These are phyloP conservation scores for Hirtodrosophila confusa DNA, from an alignment of 2,888 invertebrate genomes.

Conservation along the genomic window DNA sequence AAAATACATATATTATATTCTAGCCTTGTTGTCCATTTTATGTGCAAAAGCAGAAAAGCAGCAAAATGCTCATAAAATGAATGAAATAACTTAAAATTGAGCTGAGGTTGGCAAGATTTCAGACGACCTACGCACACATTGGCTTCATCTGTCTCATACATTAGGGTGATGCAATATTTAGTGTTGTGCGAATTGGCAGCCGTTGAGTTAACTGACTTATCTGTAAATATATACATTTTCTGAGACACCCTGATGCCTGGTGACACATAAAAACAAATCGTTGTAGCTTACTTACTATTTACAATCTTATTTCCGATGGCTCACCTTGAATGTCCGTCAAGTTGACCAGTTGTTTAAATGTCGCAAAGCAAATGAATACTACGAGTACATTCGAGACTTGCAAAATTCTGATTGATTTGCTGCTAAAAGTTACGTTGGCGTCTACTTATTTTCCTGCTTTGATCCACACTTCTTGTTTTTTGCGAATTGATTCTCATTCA, in stretches of 20 bases:
- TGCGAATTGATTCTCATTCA: slow-evolving; percentile 16
- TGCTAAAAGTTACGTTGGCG: slow-evolving; percentile 39
- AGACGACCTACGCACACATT: slow-evolving; percentile 48
- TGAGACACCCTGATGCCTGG: slow-evolving; percentile 43
- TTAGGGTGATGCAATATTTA: slow-evolving; percentile 54
- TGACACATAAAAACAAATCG: slow-evolving; percentile 60
- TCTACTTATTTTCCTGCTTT: slow-evolving; percentile 19
- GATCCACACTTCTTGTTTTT: background rate
- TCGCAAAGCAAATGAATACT: slow-evolving; percentile 14
- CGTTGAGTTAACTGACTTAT: too few species aligned
- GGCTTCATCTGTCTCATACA: slow-evolving; percentile 12
- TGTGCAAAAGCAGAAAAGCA: background rate
- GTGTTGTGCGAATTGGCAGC: too few species aligned
- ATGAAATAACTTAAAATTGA: slow-evolving; percentile 47
- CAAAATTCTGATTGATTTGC: slow-evolving; percentile 51
- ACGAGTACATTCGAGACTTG: slow-evolving; percentile 20
- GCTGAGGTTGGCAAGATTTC: slow-evolving; percentile 43
- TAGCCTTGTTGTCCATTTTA: background rate
- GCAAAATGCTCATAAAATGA: slow-evolving; percentile 25
- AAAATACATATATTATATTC: slow-evolving; percentile 9
- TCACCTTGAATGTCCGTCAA: slow-evolving; percentile 59
- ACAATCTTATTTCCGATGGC: slow-evolving; percentile 63
- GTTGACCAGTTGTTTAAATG: slow-evolving; percentile 49
- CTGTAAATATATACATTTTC: background rate
- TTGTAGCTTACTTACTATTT: slow-evolving; percentile 27